Evolutionary conservation across 2,113 vertebrate species (phyloP), one percentile per base, ranked within the genome.

Genomic region (Psittacara wagleri): DNA sequence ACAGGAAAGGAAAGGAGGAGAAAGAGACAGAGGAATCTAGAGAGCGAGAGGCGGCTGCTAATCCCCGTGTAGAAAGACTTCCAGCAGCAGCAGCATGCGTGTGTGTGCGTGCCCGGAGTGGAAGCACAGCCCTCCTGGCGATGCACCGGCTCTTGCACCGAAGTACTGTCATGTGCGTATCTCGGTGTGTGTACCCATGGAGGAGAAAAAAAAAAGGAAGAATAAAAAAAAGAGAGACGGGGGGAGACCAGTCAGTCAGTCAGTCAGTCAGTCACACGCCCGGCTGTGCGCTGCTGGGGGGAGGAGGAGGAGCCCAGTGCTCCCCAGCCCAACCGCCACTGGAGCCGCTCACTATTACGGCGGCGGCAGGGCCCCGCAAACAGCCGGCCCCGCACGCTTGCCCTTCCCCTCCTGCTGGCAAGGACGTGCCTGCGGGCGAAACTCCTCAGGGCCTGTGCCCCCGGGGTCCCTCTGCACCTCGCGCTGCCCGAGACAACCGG

Each of bases 231-330:
- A 66, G 12, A 72, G 14, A 84, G 41, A 89, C 76, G 43, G 28
- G 68, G 76, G n/a, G 72, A 86, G 81, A 86, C 73, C 55, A 59
- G 33, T 59, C 55, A 59, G 55, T 59, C 55, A 57, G 55, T 59
- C 55, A 57, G 17, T 57, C 55, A 59, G 72, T 90, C 92, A 92
- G 87, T 80, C 84, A 83, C 94, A 91, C 82, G 66, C 88, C 61
- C 17, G 92, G 41, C 66, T 92, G 74, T 86, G 82, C 82, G 19
- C 61, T 76, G 94, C 82, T 75, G 35, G 72, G 79, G 29, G 41
- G 43, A 63, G 96, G 96, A 96, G 97, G 97, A 97, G 98, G 97
- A 98, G 97, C 97, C 94, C 97, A 59, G 88, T 76, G 52, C 95
- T 98, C 92, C 94, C 95, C 91, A 97, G 92, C 95, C 97, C 97